Evolutionary conservation across 2,797 vertebrate species (phyloP).

Genomic region (Choloepus didactylus): DNA sequence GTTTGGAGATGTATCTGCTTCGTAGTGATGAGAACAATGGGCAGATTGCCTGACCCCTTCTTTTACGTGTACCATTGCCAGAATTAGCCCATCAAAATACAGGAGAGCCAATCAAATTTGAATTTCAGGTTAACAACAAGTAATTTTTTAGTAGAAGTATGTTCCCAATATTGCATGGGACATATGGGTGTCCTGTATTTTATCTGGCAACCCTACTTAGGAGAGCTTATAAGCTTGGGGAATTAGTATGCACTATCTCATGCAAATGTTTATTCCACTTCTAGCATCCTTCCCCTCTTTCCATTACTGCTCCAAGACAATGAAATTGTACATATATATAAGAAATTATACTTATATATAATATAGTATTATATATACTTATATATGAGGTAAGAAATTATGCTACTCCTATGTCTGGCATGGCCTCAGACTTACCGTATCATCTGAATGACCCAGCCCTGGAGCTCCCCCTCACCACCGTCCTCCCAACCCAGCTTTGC

Average conservation of each 20-base stretch:
- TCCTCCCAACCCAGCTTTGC: background rate
- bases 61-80: background rate
- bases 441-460: background rate
- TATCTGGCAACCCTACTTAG: background rate
- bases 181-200: background rate
- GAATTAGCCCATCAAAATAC: background rate
- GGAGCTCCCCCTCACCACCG: background rate
- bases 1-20: background rate
- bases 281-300: background rate
- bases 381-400: no score
- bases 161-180: background rate
- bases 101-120: background rate
- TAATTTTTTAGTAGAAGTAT: background rate
- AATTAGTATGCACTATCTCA: rapidly evolving
- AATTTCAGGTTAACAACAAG: background rate
- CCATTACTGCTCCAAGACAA: background rate
- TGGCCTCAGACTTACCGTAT: background rate
- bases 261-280: background rate
- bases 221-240: background rate
- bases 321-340: background rate
- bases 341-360: no score
- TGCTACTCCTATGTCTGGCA: background rate
- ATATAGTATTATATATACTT: no score
- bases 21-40: no score
- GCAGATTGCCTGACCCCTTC: background rate